Evolutionary conservation across 37 sponge, comb jelly and placozoan genomes (phyloP).

Genomic region (Diacarnus erythraeanus): DNA sequence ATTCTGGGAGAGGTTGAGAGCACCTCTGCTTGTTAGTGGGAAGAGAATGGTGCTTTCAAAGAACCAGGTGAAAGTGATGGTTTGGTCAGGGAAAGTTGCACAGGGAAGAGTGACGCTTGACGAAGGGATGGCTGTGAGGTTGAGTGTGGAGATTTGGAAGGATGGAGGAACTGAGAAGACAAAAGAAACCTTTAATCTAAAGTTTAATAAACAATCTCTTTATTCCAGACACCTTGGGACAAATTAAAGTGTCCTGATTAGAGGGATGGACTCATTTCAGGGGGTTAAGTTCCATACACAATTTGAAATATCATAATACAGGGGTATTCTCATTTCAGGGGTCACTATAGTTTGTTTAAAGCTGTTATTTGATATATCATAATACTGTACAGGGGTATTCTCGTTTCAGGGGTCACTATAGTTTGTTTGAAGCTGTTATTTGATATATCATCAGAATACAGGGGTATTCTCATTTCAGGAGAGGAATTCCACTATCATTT

Average conservation of each 20-base stretch:
- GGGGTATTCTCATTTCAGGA: no score
- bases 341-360: neutral
- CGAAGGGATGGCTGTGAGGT: slow-evolving; percentile 13
- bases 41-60: slow-evolving; percentile 9
- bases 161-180: slow-evolving; percentile 31
- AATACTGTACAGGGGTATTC: no score
- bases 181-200: no score
- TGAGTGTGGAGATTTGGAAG: neutral
- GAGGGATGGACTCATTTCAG: no score
- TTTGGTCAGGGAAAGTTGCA: slow-evolving; percentile 13
- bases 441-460: no score
- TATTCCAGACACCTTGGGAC: no score
- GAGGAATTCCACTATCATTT: neutral
- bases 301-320: no score
- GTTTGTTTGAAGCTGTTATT: neutral
- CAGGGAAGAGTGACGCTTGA: slow-evolving; percentile 41
- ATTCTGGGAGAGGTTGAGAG: slow-evolving; percentile 10
- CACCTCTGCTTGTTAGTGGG: neutral
- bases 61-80: slow-evolving; percentile 36
- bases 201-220: neutral
- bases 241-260: no score
- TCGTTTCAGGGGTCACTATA: neutral
- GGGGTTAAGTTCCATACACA: no score
- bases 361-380: no score
- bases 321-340: no score